These are phyloP conservation scores for Plutomurus gul DNA, from an alignment of 1,140 invertebrate genomes.

Conservation along the genomic window DNA sequence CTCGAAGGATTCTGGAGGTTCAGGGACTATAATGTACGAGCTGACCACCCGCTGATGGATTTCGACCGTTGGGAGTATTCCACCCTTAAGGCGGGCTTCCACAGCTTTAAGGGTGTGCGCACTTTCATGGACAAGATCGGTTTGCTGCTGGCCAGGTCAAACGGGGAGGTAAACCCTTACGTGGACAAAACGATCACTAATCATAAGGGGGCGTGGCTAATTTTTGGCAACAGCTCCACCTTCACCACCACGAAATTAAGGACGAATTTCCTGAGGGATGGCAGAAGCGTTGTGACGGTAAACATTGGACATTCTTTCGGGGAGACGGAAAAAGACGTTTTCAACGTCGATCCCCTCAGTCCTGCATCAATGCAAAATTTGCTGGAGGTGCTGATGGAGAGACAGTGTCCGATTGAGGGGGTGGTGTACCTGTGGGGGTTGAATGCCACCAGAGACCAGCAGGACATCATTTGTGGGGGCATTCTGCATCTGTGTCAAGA, in stretches of 20 bases:
- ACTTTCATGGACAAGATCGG: background rate
- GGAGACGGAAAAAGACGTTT: background rate
- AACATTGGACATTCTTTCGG: background rate
- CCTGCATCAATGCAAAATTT: background rate
- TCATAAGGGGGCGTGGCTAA: background rate
- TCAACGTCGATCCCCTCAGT: background rate
- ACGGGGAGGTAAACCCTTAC: background rate
- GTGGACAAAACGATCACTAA: background rate
- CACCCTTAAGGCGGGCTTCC: background rate
- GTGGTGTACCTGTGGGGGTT: slow-evolving; percentile 32
- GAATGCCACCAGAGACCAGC: background rate
- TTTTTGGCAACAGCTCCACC: background rate
- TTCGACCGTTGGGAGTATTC: background rate
- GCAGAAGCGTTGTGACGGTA: background rate
- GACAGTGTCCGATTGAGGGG: background rate
- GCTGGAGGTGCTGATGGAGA: background rate
- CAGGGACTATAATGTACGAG: too few species aligned
- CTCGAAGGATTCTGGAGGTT: background rate
- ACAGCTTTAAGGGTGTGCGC: background rate
- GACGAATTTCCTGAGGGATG: background rate
- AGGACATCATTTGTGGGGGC: background rate
- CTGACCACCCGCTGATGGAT: too few species aligned
- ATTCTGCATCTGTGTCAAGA: slow-evolving; percentile 19
- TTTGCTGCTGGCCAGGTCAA: background rate
- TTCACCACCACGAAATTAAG: background rate